Percentiles rank a stretch among this genome's conserved stretches.
These are phyloP conservation scores for Epinephelus moara DNA, from an alignment of 2,113 vertebrate species.

Conservation along the genomic window DNA sequence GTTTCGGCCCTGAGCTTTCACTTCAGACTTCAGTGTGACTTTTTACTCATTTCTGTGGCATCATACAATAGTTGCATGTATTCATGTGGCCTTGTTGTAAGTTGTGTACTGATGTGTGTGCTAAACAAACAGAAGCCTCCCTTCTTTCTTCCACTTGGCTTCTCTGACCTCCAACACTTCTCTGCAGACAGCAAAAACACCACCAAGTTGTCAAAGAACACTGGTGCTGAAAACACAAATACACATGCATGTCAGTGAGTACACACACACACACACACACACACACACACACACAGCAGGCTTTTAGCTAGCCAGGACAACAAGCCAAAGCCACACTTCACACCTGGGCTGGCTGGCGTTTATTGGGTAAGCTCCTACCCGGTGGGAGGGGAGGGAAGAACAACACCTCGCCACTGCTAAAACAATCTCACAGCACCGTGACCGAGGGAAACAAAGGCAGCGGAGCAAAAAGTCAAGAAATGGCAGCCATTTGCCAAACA, in stretches of 20 bases:
- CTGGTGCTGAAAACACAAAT: constrained; percentile 47
- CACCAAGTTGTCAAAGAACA: constrained; percentile 56
- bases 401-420: constrained; percentile 71
- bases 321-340: constrained; percentile 80
- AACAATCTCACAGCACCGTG: constrained; percentile 71
- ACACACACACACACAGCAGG: constrained; percentile 60
- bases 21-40: neutral
- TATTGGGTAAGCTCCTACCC: constrained; percentile 72
- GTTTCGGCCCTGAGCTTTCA: constrained; percentile 17
- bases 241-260: neutral
- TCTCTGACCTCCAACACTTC: constrained; percentile 64
- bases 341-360: constrained; percentile 74
- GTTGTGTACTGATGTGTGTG: neutral
- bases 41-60: neutral
- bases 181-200: constrained; percentile 46
- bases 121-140: constrained; percentile 25
- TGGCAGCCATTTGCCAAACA: constrained; percentile 44
- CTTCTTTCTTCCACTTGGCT: constrained; percentile 12
- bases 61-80: constrained; percentile 4
- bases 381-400: constrained; percentile 62
- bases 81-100: constrained; percentile 16
- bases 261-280: constrained; percentile 49
- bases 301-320: constrained; percentile 68
- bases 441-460: constrained; percentile 60
- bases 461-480: constrained; percentile 46